These are phyloP conservation scores for Andrena dorsata DNA, from an alignment of 2,888 invertebrate genomes.

Conservation along the genomic window DNA sequence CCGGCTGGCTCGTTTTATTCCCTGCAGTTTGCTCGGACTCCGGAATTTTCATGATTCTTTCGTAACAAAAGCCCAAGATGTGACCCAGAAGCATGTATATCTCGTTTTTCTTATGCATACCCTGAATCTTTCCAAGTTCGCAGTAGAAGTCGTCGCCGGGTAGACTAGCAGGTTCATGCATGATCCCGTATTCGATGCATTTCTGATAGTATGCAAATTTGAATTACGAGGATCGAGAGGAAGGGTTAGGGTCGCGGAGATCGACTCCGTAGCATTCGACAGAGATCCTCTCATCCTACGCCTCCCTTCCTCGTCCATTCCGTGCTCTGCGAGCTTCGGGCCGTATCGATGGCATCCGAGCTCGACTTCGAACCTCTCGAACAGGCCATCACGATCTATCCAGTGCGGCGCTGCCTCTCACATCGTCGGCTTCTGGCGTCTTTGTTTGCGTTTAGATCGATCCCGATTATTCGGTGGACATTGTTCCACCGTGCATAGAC, in stretches of 20 bases:
- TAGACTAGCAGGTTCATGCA: slow-evolving; percentile 47
- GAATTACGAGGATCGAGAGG: slow-evolving; percentile 58
- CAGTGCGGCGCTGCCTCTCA: background rate
- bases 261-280: slow-evolving; percentile 38
- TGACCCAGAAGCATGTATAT: too few relatives aligned
- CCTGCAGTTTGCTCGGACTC: too few relatives aligned
- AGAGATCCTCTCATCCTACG: slow-evolving; percentile 1
- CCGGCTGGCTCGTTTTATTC: too few relatives aligned
- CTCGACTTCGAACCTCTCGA: slow-evolving; percentile 22
- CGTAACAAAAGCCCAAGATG: too few relatives aligned
- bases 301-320: slow-evolving; percentile 3
- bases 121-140: slow-evolving; percentile 58
- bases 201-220: slow-evolving; percentile 74
- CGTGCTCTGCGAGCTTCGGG: background rate
- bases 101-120: background rate
- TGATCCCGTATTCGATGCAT: slow-evolving; percentile 72
- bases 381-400: slow-evolving; percentile 24
- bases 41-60: too few relatives aligned
- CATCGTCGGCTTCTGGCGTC: slow-evolving; percentile 35
- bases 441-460: slow-evolving; percentile 51
- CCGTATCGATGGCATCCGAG: slow-evolving; percentile 25
- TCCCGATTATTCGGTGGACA: slow-evolving; percentile 52
- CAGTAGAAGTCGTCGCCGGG: slow-evolving; percentile 17
- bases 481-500: slow-evolving; percentile 8
- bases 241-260: slow-evolving; percentile 50